phyloP scores from a whole-genome alignment of 92 coral and sea anemone species.

The Blastomussa wellsi region DNA sequence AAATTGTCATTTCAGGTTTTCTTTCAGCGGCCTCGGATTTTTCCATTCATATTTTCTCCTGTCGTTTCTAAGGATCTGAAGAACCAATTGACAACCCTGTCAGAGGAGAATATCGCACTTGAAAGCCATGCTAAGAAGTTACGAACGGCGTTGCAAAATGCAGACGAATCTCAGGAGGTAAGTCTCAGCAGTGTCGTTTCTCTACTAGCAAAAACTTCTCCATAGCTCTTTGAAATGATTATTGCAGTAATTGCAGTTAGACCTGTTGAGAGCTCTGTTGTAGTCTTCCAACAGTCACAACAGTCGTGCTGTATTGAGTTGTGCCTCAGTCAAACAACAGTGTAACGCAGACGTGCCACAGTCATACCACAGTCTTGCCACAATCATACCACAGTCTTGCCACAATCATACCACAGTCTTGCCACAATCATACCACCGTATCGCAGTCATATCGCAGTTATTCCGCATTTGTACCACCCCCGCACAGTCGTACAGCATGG shows the following conservation, averaged over 20 bases:
- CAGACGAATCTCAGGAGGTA: constrained; percentile 35
- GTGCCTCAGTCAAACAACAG: background rate
- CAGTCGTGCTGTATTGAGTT: background rate
- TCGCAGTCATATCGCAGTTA: background rate
- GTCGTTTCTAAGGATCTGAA: constrained; percentile 17
- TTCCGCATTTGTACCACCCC: background rate
- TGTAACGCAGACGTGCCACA: background rate
- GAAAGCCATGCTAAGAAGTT: constrained; percentile 37
- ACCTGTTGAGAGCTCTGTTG: background rate
- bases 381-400: background rate
- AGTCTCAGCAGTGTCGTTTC: background rate
- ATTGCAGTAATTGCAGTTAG: background rate
- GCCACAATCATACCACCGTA: background rate
- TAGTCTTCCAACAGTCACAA: background rate
- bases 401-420: background rate
- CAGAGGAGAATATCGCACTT: constrained; percentile 44
- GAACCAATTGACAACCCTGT: constrained; percentile 26
- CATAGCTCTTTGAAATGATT: background rate
- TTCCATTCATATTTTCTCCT: background rate
- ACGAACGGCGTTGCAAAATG: constrained; percentile 13
- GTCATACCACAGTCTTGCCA: background rate
- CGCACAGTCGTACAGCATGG: background rate
- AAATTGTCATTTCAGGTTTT: background rate
- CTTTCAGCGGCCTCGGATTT: background rate
- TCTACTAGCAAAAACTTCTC: background rate